Conservation (phyloP, 2,888 invertebrate species). For the Acronicta psi region DNA sequence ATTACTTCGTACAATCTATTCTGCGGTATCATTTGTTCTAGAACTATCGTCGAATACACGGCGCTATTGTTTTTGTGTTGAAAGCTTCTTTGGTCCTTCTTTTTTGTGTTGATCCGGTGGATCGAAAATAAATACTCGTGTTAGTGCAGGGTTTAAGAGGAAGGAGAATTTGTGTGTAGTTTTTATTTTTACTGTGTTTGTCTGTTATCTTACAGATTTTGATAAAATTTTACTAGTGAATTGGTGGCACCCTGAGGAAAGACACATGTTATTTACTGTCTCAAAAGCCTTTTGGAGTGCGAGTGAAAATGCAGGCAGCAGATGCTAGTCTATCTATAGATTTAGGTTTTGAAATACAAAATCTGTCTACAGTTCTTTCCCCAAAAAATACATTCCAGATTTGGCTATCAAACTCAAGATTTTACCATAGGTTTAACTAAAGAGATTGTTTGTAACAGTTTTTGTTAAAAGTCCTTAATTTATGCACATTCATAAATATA, state of each 20-base stretch:
- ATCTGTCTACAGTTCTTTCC: too few relatives aligned
- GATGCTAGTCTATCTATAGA: too few relatives aligned
- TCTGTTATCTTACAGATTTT: too few relatives aligned
- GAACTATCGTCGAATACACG: constrained; percentile 23
- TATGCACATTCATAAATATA: background rate
- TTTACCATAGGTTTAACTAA: background rate
- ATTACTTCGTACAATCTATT: constrained; percentile 51
- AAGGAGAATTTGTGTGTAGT: constrained; percentile 8
- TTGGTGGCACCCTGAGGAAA: too few relatives aligned
- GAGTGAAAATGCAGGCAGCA: too few relatives aligned
- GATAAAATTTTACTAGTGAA: too few relatives aligned
- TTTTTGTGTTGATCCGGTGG: constrained; percentile 27
- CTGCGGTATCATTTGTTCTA: constrained; percentile 40
- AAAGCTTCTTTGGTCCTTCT: constrained; percentile 22
- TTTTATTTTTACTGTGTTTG: too few relatives aligned
- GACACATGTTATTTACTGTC: too few relatives aligned
- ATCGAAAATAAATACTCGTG: constrained; percentile 37
- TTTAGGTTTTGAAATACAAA: too few relatives aligned
- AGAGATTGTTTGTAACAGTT: background rate
- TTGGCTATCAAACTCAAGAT: background rate
- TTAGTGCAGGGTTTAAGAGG: constrained; percentile 10
- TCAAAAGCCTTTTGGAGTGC: too few relatives aligned
- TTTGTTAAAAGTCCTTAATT: background rate
- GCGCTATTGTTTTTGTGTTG: constrained; percentile 33
- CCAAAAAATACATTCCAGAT: background rate